These are phyloP conservation scores for Helicoverpa armigera DNA, from an alignment of 1,140 invertebrate genomes.

Conservation along the genomic window DNA sequence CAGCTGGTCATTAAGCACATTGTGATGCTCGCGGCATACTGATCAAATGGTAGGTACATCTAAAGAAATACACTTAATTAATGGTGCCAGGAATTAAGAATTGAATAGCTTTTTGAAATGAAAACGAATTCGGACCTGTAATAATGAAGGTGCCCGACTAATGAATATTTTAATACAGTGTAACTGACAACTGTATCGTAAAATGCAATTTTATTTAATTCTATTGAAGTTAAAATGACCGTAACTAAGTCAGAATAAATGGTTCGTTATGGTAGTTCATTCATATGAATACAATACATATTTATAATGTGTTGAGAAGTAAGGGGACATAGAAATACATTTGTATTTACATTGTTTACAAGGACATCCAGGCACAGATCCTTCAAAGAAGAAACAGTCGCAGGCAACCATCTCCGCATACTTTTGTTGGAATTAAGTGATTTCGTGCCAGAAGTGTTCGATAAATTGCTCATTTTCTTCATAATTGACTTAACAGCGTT, in stretches of 20 bases:
- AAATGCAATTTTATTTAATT: slow-evolving; percentile 31
- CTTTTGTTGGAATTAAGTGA: slow-evolving; percentile 40
- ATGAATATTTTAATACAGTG: slow-evolving; percentile 13
- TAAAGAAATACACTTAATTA: too few species aligned
- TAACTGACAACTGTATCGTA: slow-evolving; percentile 9
- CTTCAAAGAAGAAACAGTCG: slow-evolving; percentile 61
- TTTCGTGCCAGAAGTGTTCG: slow-evolving; percentile 27
- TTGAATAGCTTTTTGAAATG: too few species aligned
- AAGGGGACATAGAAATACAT: too few species aligned
- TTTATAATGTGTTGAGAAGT: neutral
- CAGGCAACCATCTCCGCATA: slow-evolving; percentile 51
- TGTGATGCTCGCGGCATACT: slow-evolving; percentile 1
- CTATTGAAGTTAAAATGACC: slow-evolving; percentile 31
- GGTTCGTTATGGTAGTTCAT: slow-evolving; percentile 5
- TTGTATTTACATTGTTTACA: slow-evolving; percentile 60
- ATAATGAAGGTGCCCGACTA: neutral
- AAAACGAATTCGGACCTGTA: neutral
- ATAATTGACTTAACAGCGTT: slow-evolving; percentile 55
- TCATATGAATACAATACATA: neutral
- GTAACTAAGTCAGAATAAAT: slow-evolving; percentile 28
- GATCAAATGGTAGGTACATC: neutral
- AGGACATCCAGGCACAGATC: slow-evolving; percentile 71
- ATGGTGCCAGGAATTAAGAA: too few species aligned
- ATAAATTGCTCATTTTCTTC: slow-evolving; percentile 56
- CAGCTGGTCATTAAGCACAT: slow-evolving; percentile 12